Base-by-base conservation (phyloP, 2,888 invertebrate species). In the Dryomyza anilis region DNA sequence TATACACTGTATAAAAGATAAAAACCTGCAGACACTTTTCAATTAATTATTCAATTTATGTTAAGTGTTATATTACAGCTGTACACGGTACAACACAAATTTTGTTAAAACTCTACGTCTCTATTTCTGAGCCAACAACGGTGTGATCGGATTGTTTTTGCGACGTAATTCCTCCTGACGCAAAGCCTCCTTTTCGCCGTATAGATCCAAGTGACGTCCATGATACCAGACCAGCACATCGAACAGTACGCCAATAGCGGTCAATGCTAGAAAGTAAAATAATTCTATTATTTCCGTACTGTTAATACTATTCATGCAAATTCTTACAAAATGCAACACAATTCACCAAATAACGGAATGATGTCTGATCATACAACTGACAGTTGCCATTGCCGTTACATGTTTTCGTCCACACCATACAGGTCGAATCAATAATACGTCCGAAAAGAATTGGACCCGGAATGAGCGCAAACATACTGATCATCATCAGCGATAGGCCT, bases 391-490 rank as follows among this genome's bases (percentile, higher is more conserved):
- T 85, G 23, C 83, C 81, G 1, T 86, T 87, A 72, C 90, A 90
- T 6, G 86, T 86, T 60, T 87, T 83, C 33, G 89, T 88, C 91
- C 90, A 91, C 23, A 89, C 85, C 39, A 89, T 74, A 69, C 91
- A 91, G 0, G 89, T 86, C 12, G 86, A 86, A 76, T 91, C 90
- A 74, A 85, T 89, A 55, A 91, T 85, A 14, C 86, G 85, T 0
- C 91, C 91, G 66, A 79, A 83, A 50, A 91, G 81, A 63, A 91
- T 88, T 0, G 91, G 91, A 5, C 89, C 89, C 0, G 91, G 91
- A 67, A 90, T 89, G 65, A 90, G 83, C 1, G 88, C 88, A 71
- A 89, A 86, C 25, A 89, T 72, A 56, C 89, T 89, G 53, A 89
- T 79, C 75, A 88, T 80, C 81, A 88, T 86, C 1, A 89, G 81